Conservation (phyloP, 2,797 vertebrate species). For the Myiotriccus ornatus region DNA sequence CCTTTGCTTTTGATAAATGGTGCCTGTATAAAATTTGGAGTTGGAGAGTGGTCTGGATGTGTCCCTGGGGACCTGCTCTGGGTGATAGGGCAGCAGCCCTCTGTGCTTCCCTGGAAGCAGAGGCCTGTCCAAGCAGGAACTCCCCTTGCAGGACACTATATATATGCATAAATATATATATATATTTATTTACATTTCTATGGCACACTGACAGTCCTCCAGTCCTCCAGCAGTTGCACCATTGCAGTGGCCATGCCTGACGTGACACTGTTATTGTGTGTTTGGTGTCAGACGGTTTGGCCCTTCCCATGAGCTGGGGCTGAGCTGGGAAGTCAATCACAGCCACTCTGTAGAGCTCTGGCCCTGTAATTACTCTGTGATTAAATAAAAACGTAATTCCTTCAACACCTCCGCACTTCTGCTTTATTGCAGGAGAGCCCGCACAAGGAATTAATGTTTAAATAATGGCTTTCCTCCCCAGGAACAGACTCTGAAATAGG, state of each 20-base stretch:
- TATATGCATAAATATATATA: fast-evolving
- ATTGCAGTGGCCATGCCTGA: fast-evolving
- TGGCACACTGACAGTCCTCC: not conserved
- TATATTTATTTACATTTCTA: not conserved
- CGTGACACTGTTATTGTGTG: not conserved
- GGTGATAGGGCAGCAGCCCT: not conserved
- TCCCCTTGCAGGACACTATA: not conserved
- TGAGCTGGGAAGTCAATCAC: not conserved
- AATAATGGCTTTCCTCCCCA: slow-evolving; percentile 31
- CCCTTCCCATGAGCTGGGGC: not conserved
- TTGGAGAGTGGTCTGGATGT: not conserved
- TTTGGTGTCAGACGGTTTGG: not conserved
- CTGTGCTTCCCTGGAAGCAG: not conserved
- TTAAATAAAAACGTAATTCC: slow-evolving; percentile 51
- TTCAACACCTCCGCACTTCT: slow-evolving; percentile 28
- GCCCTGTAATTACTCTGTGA: slow-evolving; percentile 33
- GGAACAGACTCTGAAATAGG: not conserved
- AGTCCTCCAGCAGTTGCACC: not conserved
- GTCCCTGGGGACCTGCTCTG: too few species aligned
- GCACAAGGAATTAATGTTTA: slow-evolving; percentile 55
- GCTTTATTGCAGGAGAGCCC: slow-evolving; percentile 40
- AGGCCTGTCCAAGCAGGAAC: not conserved
- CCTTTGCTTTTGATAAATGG: not conserved
- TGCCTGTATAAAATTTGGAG: not conserved
- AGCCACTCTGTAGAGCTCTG: not conserved